These are phyloP conservation scores for Tragelaphus strepsiceros DNA, from an alignment of 2,113 vertebrate genomes.

Conservation along the genomic window DNA sequence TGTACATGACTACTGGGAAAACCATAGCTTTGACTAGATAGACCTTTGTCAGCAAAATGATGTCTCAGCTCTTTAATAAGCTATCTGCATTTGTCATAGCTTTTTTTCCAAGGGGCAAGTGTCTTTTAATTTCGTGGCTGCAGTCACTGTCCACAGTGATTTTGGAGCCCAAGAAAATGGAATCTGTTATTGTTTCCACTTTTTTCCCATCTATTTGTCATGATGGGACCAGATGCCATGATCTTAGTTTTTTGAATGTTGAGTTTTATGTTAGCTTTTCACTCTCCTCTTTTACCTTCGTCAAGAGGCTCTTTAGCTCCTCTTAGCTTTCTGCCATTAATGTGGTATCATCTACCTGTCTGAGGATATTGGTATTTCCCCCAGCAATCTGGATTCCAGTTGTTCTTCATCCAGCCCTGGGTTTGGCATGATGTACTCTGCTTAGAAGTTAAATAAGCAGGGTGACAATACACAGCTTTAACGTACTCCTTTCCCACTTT, in stretches of 20 bases:
- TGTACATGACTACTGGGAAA: neutral
- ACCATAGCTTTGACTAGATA: neutral
- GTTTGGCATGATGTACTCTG: neutral
- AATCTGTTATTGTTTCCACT: neutral
- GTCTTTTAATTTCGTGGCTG: neutral
- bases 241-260: neutral
- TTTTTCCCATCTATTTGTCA: neutral
- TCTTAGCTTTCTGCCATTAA: neutral
- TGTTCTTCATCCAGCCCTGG: neutral
- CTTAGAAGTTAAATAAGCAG: neutral
- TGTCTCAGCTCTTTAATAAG: neutral
- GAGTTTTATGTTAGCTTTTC: neutral
- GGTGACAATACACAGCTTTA: neutral
- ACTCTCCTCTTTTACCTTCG: neutral
- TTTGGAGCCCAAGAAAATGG: neutral
- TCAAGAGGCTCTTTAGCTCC: neutral
- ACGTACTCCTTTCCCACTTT: neutral
- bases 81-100: neutral
- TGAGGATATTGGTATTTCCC: neutral
- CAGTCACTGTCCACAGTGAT: neutral
- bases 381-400: neutral
- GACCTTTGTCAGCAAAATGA: neutral
- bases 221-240: neutral
- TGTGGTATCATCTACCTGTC: neutral
- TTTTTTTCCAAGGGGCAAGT: neutral